Conservation (phyloP, 2,888 invertebrate genomes). For the Papilio demoleus region DNA sequence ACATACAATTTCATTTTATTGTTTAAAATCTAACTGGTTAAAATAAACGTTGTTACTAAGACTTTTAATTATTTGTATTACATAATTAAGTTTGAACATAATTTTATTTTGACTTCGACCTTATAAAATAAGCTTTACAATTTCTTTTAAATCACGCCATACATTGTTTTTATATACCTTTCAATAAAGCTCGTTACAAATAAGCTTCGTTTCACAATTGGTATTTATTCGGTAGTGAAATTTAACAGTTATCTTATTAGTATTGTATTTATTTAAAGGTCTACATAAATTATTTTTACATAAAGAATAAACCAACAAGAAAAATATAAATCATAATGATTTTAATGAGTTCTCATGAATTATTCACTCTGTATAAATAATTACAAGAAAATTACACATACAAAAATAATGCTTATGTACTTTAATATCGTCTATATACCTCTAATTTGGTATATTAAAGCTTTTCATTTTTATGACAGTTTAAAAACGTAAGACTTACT, state of each 20-base stretch:
- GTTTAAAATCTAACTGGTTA: neutral
- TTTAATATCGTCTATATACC: neutral
- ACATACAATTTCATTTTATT: slow-evolving; percentile 13
- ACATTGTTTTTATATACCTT: neutral
- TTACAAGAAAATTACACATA: neutral
- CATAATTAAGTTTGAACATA: neutral
- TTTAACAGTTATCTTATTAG: neutral
- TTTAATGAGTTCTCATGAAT: slow-evolving; percentile 16
- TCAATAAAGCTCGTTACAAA: neutral
- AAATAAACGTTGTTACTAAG: too few species aligned
- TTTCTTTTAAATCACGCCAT: neutral
- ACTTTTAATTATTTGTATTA: too few species aligned
- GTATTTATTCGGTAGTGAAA: neutral
- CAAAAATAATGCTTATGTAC: neutral
- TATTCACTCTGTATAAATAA: neutral
- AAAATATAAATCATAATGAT: neutral
- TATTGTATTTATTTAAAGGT: neutral
- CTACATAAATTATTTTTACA: neutral
- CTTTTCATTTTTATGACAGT: too few species aligned
- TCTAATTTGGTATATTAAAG: too few species aligned
- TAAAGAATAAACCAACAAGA: slow-evolving; percentile 1
- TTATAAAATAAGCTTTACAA: neutral
- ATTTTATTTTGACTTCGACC: neutral
- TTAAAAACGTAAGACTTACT: too few species aligned
- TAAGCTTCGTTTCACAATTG: neutral